Percentiles rank a stretch among this genome's conserved stretches.
These are phyloP conservation scores for Tetranychus piercei DNA, from an alignment of 2,888 invertebrate species.

Conservation along the genomic window DNA sequence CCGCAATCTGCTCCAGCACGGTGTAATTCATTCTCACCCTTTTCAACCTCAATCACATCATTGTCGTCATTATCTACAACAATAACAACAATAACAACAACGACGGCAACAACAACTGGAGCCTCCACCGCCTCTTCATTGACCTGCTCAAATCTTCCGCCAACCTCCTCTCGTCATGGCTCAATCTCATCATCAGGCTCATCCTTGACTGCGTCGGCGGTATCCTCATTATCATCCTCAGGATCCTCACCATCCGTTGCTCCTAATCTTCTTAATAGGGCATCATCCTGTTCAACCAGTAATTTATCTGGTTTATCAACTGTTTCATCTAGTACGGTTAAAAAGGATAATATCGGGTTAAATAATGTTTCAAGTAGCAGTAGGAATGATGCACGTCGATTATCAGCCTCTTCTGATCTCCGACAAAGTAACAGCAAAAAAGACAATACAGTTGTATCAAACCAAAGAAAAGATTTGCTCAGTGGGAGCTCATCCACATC, in stretches of 20 bases:
- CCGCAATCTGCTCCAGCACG: slow-evolving; percentile 22
- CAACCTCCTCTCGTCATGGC: background rate
- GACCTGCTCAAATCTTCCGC: slow-evolving; percentile 28
- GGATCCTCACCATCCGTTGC: background rate
- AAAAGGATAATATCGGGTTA: background rate
- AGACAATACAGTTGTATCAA: background rate
- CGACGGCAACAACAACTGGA: slow-evolving; percentile 11
- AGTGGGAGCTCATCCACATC: background rate
- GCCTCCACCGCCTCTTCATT: slow-evolving; percentile 13
- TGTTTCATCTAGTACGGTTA: slow-evolving; percentile 1
- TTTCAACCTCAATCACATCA: slow-evolving; percentile 11
- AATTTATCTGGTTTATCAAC: slow-evolving; percentile 3
- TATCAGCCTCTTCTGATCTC: background rate
- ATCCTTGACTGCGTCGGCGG: slow-evolving; percentile 1
- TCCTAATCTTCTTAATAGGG: background rate
- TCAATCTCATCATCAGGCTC: background rate
- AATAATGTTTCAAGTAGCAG: background rate
- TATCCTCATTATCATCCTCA: background rate
- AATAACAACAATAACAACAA: slow-evolving; percentile 4
- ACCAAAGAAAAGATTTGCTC: background rate
- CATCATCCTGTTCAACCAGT: slow-evolving; percentile 7
- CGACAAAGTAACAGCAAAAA: background rate
- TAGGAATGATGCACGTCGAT: background rate
- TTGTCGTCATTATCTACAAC: slow-evolving; percentile 14
- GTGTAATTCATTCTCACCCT: slow-evolving; percentile 17